Base-by-base conservation (phyloP, 1,140 invertebrate species). In the Cydia fagiglandana region DNA sequence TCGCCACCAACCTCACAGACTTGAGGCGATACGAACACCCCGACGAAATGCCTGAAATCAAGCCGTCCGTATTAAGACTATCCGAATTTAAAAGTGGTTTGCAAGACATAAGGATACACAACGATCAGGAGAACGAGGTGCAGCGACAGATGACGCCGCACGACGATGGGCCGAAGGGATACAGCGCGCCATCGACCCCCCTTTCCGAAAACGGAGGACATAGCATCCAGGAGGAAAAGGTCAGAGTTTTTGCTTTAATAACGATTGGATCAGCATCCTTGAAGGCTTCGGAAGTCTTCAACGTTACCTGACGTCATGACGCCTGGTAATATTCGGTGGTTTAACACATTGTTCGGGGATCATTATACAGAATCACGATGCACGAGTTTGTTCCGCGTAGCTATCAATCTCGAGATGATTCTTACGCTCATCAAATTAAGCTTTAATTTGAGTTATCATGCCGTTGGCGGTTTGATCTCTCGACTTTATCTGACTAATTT, bases 121-220 rank as follows among this genome's bases (percentile, higher is more conserved):
- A 89, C 50, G 91, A 93, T 30, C 91, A 93, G 74, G 91, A 93
- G 77, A 92, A 93, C 74, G 93, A 94, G 41, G 78, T 90, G 0
- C 89, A 93, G 45, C 82, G 92, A 34, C 90, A 90, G 75, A 85
- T 92, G 84, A 90, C 90, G 3, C 88, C 90, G 15, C 92, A 94
- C 30, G 92, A 93, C 75, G 91, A 93, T 15, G 88, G 91, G 38
- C 89, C 84, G 13, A 93, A 94, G 76, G 92, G 91, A 17, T 93
- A 93, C 87, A 93, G 93, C 78, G 95, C 95, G 28, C 95, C 95
- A 20, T 94, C 94, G 5, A 96, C 95, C 15, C 95, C 95, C 15
- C 86, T 95, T 2, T 94, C 94, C 15, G 94, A 94, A 79, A 94
- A 94, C 76, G 95, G 95, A 15, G 91, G 91, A 5, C 94, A 94